These are phyloP conservation scores for Heteropelma amictum DNA, from an alignment of 2,888 invertebrate genomes.

Conservation along the genomic window DNA sequence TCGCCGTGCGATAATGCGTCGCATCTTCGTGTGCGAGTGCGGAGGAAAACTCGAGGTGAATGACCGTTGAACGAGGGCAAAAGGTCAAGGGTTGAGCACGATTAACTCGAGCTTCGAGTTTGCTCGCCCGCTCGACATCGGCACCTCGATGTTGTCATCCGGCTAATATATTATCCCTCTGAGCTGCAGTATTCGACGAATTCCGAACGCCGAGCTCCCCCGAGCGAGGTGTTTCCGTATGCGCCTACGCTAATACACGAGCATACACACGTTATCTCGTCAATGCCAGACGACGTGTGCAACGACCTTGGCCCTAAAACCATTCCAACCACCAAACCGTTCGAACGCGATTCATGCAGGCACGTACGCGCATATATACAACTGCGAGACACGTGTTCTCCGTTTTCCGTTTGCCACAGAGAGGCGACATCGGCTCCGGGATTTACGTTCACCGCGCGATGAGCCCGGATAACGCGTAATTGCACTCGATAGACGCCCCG, in stretches of 20 bases:
- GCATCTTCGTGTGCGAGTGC: constrained; percentile 63
- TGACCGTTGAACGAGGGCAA: constrained; percentile 60
- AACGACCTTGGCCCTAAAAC: constrained; percentile 53
- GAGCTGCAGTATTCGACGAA: too few relatives aligned
- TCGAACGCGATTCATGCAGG: too few relatives aligned
- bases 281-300: constrained; percentile 47
- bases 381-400: too few relatives aligned
- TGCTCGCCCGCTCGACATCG: too few relatives aligned
- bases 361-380: too few relatives aligned
- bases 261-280: constrained; percentile 12
- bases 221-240: too few relatives aligned
- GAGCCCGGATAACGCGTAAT: constrained; percentile 50
- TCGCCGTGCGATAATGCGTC: neutral
- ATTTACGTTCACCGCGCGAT: constrained; percentile 51
- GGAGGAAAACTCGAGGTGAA: constrained; percentile 59
- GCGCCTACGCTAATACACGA: constrained; percentile 25
- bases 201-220: too few relatives aligned
- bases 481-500: constrained; percentile 17
- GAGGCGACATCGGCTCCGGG: constrained; percentile 45
- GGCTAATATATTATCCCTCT: too few relatives aligned
- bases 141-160: too few relatives aligned
- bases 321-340: neutral
- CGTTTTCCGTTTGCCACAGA: constrained; percentile 35
- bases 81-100: constrained; percentile 65
- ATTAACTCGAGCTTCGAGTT: constrained; percentile 53